A percentile compares a stretch with the other conserved stretches of the same genome.
Conservation (phyloP, 2,113 vertebrate genomes). For the Mesembrinibis cayennensis region DNA sequence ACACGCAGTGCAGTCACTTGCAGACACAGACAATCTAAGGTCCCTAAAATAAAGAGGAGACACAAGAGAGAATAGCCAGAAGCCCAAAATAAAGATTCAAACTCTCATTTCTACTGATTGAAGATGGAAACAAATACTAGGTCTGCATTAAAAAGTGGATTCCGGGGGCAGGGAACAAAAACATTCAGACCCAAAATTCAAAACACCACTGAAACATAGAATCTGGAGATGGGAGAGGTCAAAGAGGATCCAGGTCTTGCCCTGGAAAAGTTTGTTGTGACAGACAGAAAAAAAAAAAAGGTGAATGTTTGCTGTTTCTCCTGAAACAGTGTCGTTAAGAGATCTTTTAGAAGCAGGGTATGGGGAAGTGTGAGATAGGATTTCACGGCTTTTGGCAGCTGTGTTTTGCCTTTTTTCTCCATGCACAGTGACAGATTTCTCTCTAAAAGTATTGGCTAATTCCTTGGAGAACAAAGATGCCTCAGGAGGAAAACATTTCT, state of each 20-base stretch:
- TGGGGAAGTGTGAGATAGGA: conserved; percentile 3
- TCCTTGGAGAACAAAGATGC: neutral
- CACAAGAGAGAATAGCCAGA: neutral
- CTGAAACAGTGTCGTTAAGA: neutral
- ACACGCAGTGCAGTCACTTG: neutral
- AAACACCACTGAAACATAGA: neutral
- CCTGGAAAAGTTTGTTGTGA: neutral
- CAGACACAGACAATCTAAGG: neutral
- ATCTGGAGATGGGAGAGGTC: neutral
- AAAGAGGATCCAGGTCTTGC: neutral
- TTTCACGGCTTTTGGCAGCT: conserved; percentile 57
- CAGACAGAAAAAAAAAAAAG: neutral
- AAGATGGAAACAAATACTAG: neutral
- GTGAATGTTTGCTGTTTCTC: neutral
- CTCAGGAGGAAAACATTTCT: neutral
- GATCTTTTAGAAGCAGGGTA: neutral
- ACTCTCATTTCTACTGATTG: neutral
- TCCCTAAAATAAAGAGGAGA: neutral
- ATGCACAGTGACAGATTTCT: neutral
- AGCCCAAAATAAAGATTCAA: neutral
- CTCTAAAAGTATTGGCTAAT: neutral
- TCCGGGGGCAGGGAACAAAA: neutral
- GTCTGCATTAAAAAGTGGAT: neutral
- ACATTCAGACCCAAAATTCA: neutral
- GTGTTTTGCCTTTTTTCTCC: conserved; percentile 40